These are phyloP conservation scores for Aporrectodea caliginosa DNA, from an alignment of 1,140 invertebrate genomes.

Conservation along the genomic window DNA sequence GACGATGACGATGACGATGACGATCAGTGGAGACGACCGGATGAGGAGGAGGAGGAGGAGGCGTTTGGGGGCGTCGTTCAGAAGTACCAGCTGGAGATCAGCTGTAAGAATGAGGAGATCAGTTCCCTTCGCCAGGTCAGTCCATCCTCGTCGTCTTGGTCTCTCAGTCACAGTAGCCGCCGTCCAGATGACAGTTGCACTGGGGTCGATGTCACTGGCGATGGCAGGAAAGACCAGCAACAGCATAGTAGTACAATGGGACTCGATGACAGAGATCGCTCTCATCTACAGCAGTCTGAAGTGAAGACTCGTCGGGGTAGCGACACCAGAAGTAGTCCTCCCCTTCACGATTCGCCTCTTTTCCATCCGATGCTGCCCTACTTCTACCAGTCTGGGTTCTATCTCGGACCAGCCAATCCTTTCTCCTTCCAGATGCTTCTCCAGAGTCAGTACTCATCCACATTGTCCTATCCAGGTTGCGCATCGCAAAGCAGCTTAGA, in stretches of 20 bases:
- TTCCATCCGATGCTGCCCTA: not conserved
- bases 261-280: not conserved
- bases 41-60: not conserved
- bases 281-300: not conserved
- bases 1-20: too few relatives aligned
- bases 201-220: not conserved
- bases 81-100: not conserved
- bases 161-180: not conserved
- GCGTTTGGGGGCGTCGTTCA: too few relatives aligned
- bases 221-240: not conserved
- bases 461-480: not conserved
- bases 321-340: not conserved
- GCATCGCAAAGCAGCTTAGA: not conserved
- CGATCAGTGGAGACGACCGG: not conserved
- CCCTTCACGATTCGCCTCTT: not conserved
- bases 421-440: not conserved
- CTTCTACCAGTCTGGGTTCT: not conserved
- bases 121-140: not conserved
- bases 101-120: not conserved
- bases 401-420: not conserved
- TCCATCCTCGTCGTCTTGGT: not conserved
- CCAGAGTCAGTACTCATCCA: not conserved
- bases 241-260: not conserved
- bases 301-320: not conserved
- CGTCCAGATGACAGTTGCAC: not conserved